phyloP scores from a whole-genome alignment of 2,797 vertebrate genomes.

The Acrossocheilus wenchowensis region DNA sequence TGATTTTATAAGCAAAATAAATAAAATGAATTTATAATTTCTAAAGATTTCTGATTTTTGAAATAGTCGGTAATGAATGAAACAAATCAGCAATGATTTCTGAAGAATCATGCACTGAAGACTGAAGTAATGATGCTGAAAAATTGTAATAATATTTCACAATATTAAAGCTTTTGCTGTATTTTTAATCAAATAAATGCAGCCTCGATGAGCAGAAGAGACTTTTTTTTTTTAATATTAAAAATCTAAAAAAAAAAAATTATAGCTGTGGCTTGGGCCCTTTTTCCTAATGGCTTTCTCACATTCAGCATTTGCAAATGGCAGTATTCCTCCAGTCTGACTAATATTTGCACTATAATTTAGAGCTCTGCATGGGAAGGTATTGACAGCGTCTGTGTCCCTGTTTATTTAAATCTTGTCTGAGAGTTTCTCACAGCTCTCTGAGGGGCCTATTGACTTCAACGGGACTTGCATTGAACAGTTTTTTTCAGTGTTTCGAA shows the following conservation, averaged over 20 bases:
- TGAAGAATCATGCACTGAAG: background rate
- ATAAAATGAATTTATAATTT: background rate
- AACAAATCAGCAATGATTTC: background rate
- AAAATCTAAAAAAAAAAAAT: no score
- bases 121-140: background rate
- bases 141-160: background rate
- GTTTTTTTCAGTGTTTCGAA: no score
- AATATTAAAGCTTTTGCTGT: background rate
- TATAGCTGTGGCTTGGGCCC: background rate
- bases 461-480: no score
- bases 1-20: background rate
- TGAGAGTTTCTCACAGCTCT: constrained; percentile 74
- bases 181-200: background rate
- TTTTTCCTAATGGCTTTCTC: background rate
- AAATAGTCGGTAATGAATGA: background rate
- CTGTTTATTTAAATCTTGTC: constrained; percentile 79
- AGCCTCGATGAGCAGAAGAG: background rate
- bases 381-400: constrained; percentile 63
- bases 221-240: background rate
- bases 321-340: constrained; percentile 20
- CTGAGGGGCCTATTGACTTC: constrained; percentile 49
- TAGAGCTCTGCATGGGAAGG: constrained; percentile 34
- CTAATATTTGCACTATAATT: constrained; percentile 45
- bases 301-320: background rate
- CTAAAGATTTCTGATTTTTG: background rate